Evolutionary conservation across 2,888 invertebrate species (phyloP).

Genomic region (Julus scandinavius): DNA sequence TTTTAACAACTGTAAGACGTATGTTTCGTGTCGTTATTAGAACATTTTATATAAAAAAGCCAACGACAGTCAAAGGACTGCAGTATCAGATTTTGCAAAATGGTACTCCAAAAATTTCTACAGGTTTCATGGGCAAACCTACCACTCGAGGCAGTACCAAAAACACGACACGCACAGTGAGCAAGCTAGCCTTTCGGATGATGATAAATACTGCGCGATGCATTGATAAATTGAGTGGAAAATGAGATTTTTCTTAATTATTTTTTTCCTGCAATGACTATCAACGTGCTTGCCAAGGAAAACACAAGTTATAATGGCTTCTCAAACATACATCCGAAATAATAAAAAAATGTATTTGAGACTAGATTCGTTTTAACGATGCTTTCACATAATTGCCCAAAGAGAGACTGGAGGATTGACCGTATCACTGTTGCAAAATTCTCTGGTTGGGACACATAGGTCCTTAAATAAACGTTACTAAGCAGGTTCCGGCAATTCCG

Average conservation of each 20-base stretch:
- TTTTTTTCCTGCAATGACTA: not conserved
- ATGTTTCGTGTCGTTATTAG: not conserved
- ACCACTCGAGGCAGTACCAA: not conserved
- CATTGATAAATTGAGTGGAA: too few relatives aligned
- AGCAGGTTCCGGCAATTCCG: too few relatives aligned
- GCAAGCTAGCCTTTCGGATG: not conserved
- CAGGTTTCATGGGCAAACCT: not conserved
- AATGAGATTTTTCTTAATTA: not conserved
- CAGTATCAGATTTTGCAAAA: not conserved
- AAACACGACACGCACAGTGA: not conserved
- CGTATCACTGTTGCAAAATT: too few relatives aligned
- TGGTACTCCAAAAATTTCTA: not conserved
- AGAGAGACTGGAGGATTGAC: too few relatives aligned
- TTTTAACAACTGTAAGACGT: not conserved
- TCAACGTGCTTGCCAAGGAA: not conserved
- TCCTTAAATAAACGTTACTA: too few relatives aligned
- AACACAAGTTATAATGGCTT: not conserved
- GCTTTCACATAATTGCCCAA: not conserved
- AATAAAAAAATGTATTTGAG: not conserved
- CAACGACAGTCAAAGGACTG: not conserved
- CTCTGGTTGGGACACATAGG: too few relatives aligned
- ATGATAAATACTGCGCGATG: not conserved
- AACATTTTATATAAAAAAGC: constrained; percentile 12
- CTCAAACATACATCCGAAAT: not conserved
- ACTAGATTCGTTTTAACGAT: not conserved